Evolutionary conservation across 1,140 invertebrate genomes (phyloP).

Genomic region (Drosophila auraria): DNA sequence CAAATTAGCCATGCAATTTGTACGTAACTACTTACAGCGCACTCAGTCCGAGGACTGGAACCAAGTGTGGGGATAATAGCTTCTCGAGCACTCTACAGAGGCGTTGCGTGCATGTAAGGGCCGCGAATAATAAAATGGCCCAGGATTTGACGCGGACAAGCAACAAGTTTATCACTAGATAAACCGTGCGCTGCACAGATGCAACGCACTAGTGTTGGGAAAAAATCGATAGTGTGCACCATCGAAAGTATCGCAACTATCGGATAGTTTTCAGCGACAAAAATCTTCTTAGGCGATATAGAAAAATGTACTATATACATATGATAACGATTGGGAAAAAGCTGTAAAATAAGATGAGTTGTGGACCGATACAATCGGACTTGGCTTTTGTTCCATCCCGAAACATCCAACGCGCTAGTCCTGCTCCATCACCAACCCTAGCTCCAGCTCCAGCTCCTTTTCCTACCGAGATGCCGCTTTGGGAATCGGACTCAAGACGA

Average conservation of each 20-base stretch:
- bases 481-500: slow-evolving; percentile 33
- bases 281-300: not conserved
- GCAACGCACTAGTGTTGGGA: slow-evolving; percentile 27
- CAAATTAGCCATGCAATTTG: slow-evolving; percentile 82
- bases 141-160: slow-evolving; percentile 72
- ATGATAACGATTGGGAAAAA: not conserved
- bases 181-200: slow-evolving; percentile 56
- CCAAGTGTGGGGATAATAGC: slow-evolving; percentile 31
- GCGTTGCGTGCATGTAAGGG: slow-evolving; percentile 39
- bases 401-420: slow-evolving; percentile 5
- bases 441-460: slow-evolving; percentile 14
- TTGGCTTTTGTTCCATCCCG: no score
- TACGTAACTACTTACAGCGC: slow-evolving; percentile 75
- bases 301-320: no score
- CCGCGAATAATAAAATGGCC: slow-evolving; percentile 65
- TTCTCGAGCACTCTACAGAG: slow-evolving; percentile 47
- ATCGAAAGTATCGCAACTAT: slow-evolving; percentile 7
- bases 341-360: not conserved
- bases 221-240: not conserved
- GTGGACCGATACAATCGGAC: not conserved
- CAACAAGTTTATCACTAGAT: slow-evolving; percentile 79
- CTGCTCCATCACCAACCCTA: slow-evolving; percentile 1
- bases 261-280: not conserved
- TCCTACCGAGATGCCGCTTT: slow-evolving; percentile 13
- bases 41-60: not conserved